Percentiles rank a stretch among this genome's conserved stretches.
Conservation (phyloP, 1,140 invertebrate species). For the Vanessa atalanta region DNA sequence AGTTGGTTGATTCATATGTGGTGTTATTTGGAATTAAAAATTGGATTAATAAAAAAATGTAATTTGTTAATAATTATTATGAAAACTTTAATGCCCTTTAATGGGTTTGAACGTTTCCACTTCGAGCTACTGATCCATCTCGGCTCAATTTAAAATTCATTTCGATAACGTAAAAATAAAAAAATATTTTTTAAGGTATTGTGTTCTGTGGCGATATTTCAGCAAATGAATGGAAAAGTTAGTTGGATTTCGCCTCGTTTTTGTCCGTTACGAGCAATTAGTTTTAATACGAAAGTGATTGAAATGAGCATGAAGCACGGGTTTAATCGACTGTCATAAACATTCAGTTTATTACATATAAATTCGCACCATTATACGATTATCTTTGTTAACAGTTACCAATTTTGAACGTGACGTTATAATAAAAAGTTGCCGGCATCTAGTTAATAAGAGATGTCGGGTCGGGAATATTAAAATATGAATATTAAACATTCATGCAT, state of each 20-base stretch:
- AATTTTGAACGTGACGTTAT: conserved; percentile 22
- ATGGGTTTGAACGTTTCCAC: too few species aligned
- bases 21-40: too few species aligned
- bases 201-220: too few species aligned
- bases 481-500: conserved; percentile 3
- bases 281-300: conserved; percentile 25
- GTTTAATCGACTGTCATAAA: conserved; percentile 28
- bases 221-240: conserved; percentile 9
- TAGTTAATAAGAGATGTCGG: conserved; percentile 2
- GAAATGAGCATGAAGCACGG: conserved; percentile 13
- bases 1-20: too few species aligned
- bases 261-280: conserved; percentile 11
- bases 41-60: too few species aligned
- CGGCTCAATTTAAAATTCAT: too few species aligned
- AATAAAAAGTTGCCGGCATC: conserved; percentile 9
- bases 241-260: neutral
- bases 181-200: too few species aligned
- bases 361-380: conserved; percentile 23
- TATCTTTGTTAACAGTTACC: conserved; percentile 23
- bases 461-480: conserved; percentile 21
- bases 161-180: too few species aligned
- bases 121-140: too few species aligned
- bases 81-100: too few species aligned
- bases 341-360: conserved; percentile 21
- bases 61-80: too few species aligned